Conservation (phyloP, 2,888 invertebrate species). For the Archips xylosteana region DNA sequence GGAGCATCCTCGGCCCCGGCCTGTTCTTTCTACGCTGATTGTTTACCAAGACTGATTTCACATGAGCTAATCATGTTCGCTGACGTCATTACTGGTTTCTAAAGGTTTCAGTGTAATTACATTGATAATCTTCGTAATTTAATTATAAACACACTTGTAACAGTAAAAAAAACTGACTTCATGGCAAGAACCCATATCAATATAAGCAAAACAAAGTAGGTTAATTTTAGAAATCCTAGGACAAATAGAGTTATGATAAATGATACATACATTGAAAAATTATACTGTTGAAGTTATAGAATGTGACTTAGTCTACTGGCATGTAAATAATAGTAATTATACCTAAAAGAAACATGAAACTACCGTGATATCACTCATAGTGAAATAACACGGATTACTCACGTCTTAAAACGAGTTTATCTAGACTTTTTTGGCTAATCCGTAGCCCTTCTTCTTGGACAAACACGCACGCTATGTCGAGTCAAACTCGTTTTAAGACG, state of each 20-base stretch:
- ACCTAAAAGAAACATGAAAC: background rate
- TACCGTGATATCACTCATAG: no score
- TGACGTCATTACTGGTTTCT: background rate
- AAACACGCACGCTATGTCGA: no score
- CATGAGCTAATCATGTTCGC: background rate
- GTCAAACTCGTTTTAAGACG: no score
- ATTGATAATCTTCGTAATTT: background rate
- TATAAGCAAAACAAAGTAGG: slow-evolving; percentile 1
- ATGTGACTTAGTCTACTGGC: background rate
- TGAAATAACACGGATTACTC: no score
- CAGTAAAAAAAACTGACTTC: background rate
- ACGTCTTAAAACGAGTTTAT: no score
- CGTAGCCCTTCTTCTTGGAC: no score
- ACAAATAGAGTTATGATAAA: background rate
- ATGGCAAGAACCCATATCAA: background rate
- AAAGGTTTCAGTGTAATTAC: background rate
- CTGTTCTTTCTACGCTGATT: background rate
- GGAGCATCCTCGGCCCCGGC: background rate
- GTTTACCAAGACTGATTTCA: background rate
- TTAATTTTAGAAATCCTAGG: background rate
- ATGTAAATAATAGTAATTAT: background rate
- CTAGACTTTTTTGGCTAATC: no score
- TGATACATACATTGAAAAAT: background rate
- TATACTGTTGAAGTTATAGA: background rate
- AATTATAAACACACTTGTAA: background rate